A percentile compares a stretch with the other conserved stretches of the same genome.
Conservation (phyloP, 2,888 invertebrate species). For the Schizotus pectinicornis region DNA sequence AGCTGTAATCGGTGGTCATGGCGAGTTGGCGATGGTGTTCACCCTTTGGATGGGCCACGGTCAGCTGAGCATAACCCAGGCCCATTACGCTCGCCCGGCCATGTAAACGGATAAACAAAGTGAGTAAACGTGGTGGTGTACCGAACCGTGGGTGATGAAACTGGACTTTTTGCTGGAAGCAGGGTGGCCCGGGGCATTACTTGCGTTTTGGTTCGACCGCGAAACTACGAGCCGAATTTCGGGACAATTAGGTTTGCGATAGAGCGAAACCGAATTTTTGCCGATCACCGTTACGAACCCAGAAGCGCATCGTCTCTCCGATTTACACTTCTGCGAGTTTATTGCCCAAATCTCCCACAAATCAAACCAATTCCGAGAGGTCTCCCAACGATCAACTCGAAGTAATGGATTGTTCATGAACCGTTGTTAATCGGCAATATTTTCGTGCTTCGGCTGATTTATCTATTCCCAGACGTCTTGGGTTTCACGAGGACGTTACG, state of each 20-base stretch:
- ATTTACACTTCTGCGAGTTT: not conserved
- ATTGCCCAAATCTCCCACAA: slow-evolving; percentile 5
- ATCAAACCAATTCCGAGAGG: too few relatives aligned
- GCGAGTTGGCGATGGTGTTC: slow-evolving; percentile 22
- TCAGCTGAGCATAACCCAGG: slow-evolving; percentile 30
- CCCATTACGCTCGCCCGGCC: slow-evolving; percentile 28
- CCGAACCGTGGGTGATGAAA: slow-evolving; percentile 9
- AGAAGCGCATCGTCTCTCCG: slow-evolving; percentile 1
- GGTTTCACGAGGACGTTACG: slow-evolving; percentile 3
- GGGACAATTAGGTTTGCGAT: slow-evolving; percentile 3
- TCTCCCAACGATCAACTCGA: slow-evolving; percentile 13
- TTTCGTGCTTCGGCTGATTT: slow-evolving; percentile 11
- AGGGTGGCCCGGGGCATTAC: slow-evolving; percentile 11
- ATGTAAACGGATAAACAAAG: slow-evolving; percentile 31
- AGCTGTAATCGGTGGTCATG: slow-evolving; percentile 23
- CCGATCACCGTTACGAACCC: not conserved
- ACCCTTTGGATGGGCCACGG: slow-evolving; percentile 21
- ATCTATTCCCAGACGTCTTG: not conserved
- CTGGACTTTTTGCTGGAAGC: not conserved
- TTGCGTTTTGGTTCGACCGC: slow-evolving; percentile 3
- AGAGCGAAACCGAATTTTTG: not conserved
- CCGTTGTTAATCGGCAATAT: slow-evolving; percentile 13
- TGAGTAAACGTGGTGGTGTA: slow-evolving; percentile 30
- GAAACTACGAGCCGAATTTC: not conserved
- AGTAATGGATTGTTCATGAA: slow-evolving; percentile 15